Percentiles rank a stretch among this genome's conserved stretches.
Conservation (phyloP, 2,797 vertebrate genomes). For the Pangasius sanitwongsei region DNA sequence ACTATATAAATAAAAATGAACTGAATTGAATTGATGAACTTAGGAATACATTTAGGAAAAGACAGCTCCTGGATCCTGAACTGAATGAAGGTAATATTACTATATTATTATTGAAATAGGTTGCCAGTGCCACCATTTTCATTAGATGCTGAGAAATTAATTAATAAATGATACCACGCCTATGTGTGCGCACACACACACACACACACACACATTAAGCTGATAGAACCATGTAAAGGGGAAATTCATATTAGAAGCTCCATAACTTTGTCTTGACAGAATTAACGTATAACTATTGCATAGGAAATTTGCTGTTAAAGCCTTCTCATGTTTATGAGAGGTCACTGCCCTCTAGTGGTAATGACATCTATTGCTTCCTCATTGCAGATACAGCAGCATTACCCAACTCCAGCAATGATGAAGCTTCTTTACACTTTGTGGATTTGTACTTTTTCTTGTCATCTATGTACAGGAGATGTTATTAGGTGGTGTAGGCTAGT, state of each 20-base stretch:
- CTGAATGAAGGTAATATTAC: neutral
- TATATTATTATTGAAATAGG: neutral
- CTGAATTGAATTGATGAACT: neutral
- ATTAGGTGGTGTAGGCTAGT: neutral
- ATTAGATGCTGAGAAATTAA: neutral
- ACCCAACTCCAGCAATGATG: neutral
- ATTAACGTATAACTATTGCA: neutral
- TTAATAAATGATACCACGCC: neutral
- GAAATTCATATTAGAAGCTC: neutral
- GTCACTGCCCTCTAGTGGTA: conserved; percentile 13
- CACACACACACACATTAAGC: neutral
- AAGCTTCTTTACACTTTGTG: neutral
- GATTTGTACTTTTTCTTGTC: neutral
- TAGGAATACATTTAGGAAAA: neutral
- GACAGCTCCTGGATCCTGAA: neutral
- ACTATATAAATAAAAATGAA: neutral
- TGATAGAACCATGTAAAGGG: neutral
- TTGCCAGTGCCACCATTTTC: neutral
- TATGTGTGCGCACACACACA: neutral
- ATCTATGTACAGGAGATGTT: neutral
- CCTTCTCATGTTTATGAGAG: neutral
- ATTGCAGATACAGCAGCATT: neutral
- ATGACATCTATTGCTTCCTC: neutral
- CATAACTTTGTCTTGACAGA: neutral
- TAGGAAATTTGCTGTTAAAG: neutral